phyloP scores from a whole-genome alignment of 2,888 invertebrate genomes.

The Tyria jacobaeae region DNA sequence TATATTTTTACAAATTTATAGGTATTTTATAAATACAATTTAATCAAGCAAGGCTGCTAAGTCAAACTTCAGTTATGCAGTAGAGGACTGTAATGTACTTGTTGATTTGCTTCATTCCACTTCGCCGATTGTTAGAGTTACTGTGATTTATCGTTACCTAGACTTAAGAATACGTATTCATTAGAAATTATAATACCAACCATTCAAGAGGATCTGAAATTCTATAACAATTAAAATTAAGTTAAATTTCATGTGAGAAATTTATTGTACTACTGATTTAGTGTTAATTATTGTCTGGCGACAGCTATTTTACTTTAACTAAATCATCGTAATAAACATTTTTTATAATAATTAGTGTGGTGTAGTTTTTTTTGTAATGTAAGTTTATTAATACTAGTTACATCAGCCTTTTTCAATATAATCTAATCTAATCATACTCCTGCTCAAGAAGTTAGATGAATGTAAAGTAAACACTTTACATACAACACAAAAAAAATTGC shows the following conservation, averaged over 20 bases:
- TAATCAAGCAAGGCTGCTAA: not conserved
- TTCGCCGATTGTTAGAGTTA: not conserved
- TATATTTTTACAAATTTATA: constrained; percentile 2
- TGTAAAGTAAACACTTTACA: too few relatives aligned
- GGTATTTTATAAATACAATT: constrained; percentile 3
- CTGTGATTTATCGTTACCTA: constrained; percentile 39
- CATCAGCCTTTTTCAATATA: too few relatives aligned
- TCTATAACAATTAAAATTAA: constrained; percentile 1
- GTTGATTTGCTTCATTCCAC: constrained; percentile 1
- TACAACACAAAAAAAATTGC: too few relatives aligned
- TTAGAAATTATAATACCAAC: not conserved
- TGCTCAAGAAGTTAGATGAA: too few relatives aligned
- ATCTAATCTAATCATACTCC: too few relatives aligned
- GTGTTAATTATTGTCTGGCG: constrained; percentile 16
- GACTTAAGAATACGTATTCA: constrained; percentile 15
- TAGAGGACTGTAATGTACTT: too few relatives aligned
- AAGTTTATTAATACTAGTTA: too few relatives aligned
- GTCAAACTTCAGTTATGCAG: not conserved
- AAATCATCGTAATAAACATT: constrained; percentile 28
- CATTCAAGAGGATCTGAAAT: not conserved
- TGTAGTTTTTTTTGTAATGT: not conserved
- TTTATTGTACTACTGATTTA: constrained; percentile 27
- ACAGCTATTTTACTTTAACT: not conserved
- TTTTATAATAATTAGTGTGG: constrained; percentile 3
- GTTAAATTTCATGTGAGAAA: constrained; percentile 6